A percentile compares a stretch with the other conserved stretches of the same genome.
Evolutionary conservation across 2,888 invertebrate genomes (phyloP).

Genomic region (Pollenia labialis): DNA sequence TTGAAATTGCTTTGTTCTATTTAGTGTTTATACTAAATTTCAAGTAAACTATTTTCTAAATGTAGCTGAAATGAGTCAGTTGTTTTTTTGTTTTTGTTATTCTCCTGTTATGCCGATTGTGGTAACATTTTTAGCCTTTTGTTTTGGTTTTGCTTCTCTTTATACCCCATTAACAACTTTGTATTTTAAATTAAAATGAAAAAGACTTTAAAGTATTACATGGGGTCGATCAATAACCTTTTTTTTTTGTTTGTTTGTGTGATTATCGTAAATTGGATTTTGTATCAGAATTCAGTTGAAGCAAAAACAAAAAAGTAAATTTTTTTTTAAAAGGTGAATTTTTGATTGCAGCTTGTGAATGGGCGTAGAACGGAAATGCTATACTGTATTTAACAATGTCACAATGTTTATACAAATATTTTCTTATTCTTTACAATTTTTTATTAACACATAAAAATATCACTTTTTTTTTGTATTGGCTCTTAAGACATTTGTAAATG

Average conservation of each 20-base stretch:
- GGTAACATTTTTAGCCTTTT: conserved; percentile 22
- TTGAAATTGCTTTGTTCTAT: too few relatives aligned
- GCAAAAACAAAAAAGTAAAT: conserved; percentile 17
- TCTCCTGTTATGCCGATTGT: conserved; percentile 1
- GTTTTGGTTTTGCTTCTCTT: conserved; percentile 17
- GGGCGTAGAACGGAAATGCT: conserved; percentile 72
- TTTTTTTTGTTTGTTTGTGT: conserved; percentile 1
- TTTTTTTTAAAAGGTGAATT: conserved; percentile 1
- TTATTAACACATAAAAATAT: conserved; percentile 13
- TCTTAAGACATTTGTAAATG: background rate
- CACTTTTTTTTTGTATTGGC: conserved; percentile 8
- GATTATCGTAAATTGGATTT: conserved; percentile 22
- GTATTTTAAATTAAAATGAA: conserved; percentile 40
- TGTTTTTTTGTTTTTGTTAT: background rate
- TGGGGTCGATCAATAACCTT: conserved; percentile 67
- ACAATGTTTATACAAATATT: conserved; percentile 50
- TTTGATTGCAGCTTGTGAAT: conserved; percentile 53
- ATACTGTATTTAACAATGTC: conserved; percentile 55
- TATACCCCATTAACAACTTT: conserved; percentile 53
- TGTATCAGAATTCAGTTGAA: conserved; percentile 3
- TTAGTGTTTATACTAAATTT: too few relatives aligned
- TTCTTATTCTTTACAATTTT: conserved; percentile 4
- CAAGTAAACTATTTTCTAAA: conserved; percentile 18
- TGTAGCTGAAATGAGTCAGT: conserved; percentile 56
- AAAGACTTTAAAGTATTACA: conserved; percentile 43